Conservation (phyloP, 2,797 vertebrate genomes). For the Chiroxiphia lanceolata region DNA sequence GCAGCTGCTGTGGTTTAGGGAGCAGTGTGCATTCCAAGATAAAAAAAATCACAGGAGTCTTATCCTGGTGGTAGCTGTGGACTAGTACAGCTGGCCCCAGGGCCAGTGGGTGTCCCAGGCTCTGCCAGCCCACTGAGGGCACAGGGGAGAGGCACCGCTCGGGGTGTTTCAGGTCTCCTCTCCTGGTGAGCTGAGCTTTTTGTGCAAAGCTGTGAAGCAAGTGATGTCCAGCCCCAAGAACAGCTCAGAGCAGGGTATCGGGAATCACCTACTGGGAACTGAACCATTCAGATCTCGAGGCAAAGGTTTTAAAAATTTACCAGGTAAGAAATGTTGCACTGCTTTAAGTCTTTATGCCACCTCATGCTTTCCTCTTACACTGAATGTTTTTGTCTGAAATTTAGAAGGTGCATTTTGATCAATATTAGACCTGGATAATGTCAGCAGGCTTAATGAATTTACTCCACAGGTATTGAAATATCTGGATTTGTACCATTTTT, state of each 20-base stretch:
- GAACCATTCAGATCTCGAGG: conserved; percentile 22
- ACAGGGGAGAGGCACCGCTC: not conserved
- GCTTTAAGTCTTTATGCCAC: not conserved
- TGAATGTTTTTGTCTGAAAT: conserved; percentile 6
- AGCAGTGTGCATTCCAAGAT: not conserved
- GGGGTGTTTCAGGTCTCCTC: too few relatives aligned
- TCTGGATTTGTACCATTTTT: not conserved
- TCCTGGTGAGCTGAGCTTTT: not conserved
- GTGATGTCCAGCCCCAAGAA: not conserved
- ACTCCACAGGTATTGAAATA: not conserved
- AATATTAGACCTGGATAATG: not conserved
- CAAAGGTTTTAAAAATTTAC: conserved; percentile 8
- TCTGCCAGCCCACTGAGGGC: not conserved
- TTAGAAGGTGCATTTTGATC: not conserved
- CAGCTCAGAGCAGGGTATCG: not conserved
- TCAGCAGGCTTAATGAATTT: not conserved
- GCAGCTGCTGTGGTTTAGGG: not conserved
- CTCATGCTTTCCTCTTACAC: not conserved
- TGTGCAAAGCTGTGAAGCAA: not conserved
- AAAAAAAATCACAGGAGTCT: too few relatives aligned
- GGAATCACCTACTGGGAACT: not conserved
- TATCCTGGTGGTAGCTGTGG: not conserved
- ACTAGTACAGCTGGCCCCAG: not conserved
- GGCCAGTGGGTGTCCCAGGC: not conserved
- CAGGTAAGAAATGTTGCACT: not conserved